Evolutionary conservation across 2,888 invertebrate genomes (phyloP).

Genomic region (Drosophila neutralis): DNA sequence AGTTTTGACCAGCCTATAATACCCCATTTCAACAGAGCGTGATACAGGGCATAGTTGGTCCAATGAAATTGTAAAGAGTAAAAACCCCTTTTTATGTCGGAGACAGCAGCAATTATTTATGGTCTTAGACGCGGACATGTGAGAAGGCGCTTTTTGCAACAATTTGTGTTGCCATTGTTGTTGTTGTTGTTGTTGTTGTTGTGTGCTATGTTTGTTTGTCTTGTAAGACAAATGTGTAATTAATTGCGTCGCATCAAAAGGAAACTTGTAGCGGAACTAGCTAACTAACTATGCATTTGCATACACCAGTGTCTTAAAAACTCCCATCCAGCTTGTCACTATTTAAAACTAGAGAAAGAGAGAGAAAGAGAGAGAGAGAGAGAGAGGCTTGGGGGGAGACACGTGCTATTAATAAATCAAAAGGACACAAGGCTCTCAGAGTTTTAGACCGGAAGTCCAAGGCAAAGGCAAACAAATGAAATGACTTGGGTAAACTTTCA

Average conservation of each 20-base stretch:
- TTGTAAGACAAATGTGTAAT: constrained; percentile 84
- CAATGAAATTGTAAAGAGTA: constrained; percentile 15
- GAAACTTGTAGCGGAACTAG: constrained; percentile 67
- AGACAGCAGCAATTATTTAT: constrained; percentile 80
- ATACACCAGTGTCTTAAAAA: constrained; percentile 44
- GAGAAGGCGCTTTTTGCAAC: constrained; percentile 51
- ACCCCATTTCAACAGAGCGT: not conserved
- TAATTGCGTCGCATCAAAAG: constrained; percentile 83
- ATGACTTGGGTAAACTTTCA: constrained; percentile 58
- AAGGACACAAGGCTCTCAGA: constrained; percentile 67
- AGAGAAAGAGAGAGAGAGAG: not conserved
- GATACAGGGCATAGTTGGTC: constrained; percentile 25
- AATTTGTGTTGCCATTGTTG: constrained; percentile 29
- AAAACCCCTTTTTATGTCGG: constrained; percentile 15
- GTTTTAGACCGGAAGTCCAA: constrained; percentile 58
- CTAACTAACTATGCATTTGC: constrained; percentile 75
- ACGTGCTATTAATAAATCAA: constrained; percentile 81
- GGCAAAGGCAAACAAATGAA: constrained; percentile 72
- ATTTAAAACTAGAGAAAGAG: constrained; percentile 36
- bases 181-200: not conserved
- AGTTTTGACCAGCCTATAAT: not conserved
- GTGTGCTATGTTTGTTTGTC: constrained; percentile 67
- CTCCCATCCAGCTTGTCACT: constrained; percentile 51
- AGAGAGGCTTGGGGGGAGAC: constrained; percentile 9
- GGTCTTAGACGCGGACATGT: constrained; percentile 59